These are phyloP conservation scores for Cladorhizidae sp. DNA, from an alignment of 37 sponge, comb jelly and placozoan genomes.

Conservation along the genomic window DNA sequence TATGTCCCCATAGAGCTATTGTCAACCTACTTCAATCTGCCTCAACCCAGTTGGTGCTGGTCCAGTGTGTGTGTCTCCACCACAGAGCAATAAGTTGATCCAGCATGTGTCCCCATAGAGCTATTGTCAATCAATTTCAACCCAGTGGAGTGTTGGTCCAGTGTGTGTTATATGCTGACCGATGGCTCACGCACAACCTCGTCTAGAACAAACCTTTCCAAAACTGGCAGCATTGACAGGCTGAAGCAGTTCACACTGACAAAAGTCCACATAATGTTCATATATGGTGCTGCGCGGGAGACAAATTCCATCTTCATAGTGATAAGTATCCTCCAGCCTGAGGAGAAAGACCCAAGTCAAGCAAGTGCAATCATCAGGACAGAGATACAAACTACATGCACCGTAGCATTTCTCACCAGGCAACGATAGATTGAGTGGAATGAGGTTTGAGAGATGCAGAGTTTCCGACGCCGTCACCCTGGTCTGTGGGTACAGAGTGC, in stretches of 20 bases:
- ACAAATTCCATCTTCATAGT: constrained; percentile 82
- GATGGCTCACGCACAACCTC: too few species aligned
- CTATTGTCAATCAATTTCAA: too few species aligned
- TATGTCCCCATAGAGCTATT: too few species aligned
- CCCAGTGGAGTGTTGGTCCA: not conserved
- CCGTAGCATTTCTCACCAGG: constrained; percentile 37
- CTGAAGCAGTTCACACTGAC: constrained; percentile 56
- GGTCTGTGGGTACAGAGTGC: not conserved
- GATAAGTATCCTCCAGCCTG: constrained; percentile 91
- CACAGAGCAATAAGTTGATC: too few species aligned
- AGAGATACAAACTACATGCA: too few species aligned
- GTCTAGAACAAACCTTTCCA: constrained; percentile 78
- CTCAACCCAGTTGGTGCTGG: too few species aligned
- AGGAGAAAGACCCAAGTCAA: too few species aligned
- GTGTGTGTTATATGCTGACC: too few species aligned
- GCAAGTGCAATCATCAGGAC: too few species aligned
- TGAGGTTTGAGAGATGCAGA: constrained; percentile 32
- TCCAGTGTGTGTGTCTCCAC: too few species aligned
- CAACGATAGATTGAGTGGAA: constrained; percentile 53
- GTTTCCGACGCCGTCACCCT: not conserved
- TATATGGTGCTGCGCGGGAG: constrained; percentile 90
- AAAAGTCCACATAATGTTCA: constrained; percentile 92
- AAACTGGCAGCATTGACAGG: constrained; percentile 98
- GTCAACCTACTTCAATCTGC: too few species aligned
- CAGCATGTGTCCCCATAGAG: too few species aligned